Evolutionary conservation across 1,140 invertebrate genomes (phyloP).

Genomic region (Dinothrombium tinctorium): DNA sequence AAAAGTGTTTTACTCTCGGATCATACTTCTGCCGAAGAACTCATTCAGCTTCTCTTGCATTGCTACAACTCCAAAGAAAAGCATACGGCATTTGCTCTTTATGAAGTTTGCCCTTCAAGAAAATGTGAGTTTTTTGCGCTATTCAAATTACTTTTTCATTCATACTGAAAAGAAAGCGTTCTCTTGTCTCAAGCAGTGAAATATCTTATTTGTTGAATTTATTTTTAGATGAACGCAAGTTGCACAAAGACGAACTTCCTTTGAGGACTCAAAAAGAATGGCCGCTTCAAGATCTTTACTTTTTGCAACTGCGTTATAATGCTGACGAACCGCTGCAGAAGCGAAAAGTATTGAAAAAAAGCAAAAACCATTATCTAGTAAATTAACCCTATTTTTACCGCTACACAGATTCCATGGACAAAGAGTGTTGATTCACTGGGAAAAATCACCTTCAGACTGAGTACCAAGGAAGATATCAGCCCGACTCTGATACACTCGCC

Average conservation of each 20-base stretch:
- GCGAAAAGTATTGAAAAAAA: neutral
- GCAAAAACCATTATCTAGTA: neutral
- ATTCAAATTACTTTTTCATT: neutral
- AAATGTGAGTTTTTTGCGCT: slow-evolving; percentile 21
- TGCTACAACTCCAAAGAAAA: slow-evolving; percentile 59
- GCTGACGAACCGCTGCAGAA: slow-evolving; percentile 6
- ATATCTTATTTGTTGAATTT: slow-evolving; percentile 2
- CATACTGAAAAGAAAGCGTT: neutral
- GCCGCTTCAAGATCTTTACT: slow-evolving; percentile 22
- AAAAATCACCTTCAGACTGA: too few species aligned
- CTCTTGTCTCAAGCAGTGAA: slow-evolving; percentile 2
- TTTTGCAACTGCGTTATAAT: slow-evolving; percentile 20
- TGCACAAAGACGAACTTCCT: slow-evolving; percentile 59
- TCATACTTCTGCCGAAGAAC: slow-evolving; percentile 62
- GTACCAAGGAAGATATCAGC: too few species aligned
- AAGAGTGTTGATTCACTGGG: too few species aligned
- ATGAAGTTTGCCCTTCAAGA: slow-evolving; percentile 35
- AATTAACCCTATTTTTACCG: too few species aligned
- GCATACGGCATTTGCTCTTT: slow-evolving; percentile 59
- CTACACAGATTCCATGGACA: too few species aligned
- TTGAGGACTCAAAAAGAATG: slow-evolving; percentile 56
- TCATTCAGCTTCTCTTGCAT: slow-evolving; percentile 55
- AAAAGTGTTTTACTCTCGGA: slow-evolving; percentile 71
- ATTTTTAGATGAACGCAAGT: slow-evolving; percentile 39
- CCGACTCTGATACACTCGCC: too few species aligned